Conservation (phyloP, 30 jellyfish, hydroid and myxozoan genomes). For the Morbakka virulenta region DNA sequence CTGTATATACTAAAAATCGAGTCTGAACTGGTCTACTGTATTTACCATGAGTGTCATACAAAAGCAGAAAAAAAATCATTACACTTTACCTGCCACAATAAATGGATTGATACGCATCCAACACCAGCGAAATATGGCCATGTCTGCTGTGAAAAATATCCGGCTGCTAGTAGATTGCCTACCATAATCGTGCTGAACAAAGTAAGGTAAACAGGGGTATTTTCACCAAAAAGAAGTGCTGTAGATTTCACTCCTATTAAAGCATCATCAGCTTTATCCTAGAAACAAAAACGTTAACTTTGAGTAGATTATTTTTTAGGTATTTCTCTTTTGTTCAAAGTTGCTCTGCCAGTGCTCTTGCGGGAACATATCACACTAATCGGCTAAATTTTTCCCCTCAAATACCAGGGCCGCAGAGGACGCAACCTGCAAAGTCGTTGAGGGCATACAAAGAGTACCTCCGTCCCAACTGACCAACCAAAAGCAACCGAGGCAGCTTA, state of each 20-base stretch:
- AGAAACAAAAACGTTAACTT: neutral
- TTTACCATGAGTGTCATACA: neutral
- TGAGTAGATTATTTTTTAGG: neutral
- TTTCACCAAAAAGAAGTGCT: constrained; percentile 70
- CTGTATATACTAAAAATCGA: too few relatives aligned
- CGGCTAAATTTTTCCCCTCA: too few relatives aligned
- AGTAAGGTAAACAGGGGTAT: constrained; percentile 66
- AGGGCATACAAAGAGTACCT: too few relatives aligned
- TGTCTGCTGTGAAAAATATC: constrained; percentile 71
- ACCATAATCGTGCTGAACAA: constrained; percentile 63
- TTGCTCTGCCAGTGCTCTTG: too few relatives aligned
- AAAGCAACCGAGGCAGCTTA: too few relatives aligned
- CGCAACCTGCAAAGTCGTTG: too few relatives aligned
- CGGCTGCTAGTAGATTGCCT: constrained; percentile 34
- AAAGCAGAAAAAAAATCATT: neutral
- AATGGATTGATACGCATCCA: constrained; percentile 62
- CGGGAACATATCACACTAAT: too few relatives aligned
- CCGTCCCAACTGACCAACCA: too few relatives aligned
- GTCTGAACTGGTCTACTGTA: too few relatives aligned
- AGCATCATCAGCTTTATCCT: constrained; percentile 90
- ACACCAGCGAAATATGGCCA: constrained; percentile 83
- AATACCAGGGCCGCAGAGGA: too few relatives aligned
- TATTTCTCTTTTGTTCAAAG: too few relatives aligned
- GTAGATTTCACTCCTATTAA: constrained; percentile 87
- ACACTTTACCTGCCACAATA: constrained; percentile 82